Evolutionary conservation across 1,140 invertebrate species (phyloP), one percentile per base, ranked within the genome.

Genomic region (Acromyrmex charruanus): DNA sequence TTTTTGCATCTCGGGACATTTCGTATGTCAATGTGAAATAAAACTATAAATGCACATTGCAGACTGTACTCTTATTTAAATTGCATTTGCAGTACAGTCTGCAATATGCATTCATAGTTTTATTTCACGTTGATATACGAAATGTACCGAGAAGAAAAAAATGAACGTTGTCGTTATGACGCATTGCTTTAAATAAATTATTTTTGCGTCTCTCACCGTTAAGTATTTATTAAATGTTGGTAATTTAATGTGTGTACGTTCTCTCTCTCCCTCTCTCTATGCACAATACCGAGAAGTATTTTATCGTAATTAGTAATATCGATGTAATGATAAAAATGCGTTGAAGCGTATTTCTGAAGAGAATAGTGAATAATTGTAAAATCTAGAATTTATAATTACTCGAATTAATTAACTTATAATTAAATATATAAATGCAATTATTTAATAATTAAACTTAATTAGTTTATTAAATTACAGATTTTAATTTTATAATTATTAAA

Each of bases 401-500:
- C 10, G 1, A 63, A n/a, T 77, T 79, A 31, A 65, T 77, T 79
- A 28, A 79, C n/a, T 39, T 39, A 21, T 55, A 21, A 80, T 80
- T 69, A 80, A 68, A 80, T 66, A 21, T 80, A 68, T 80, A 53
- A 68, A 68, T 80, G 14, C 12, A 21, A 51, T 35, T 53, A n/a
- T n/a, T 55, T 55, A 55, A 55, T 55, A 55, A 80, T 39, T 35
- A 35, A 69, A 80, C 39, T 16, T 55, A 77, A 77, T 44, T 77
- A 25, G 16, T 69, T 80, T 21, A 80, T 68, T 80, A 80, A 80
- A 80, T 68, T 53, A 14, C 9, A 21, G 49, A 66, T 68, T 80
- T 58, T 51, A 49, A 77, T 63, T 77, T 44, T 63, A 68, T 68
- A 14, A n/a, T 68, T 25, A 71, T 44, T 31, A 51, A 51, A 68